Percentiles rank a stretch among this genome's conserved stretches.
These are phyloP conservation scores for Venustoraphidia nigricollis DNA, from an alignment of 2,888 invertebrate species.

Conservation along the genomic window DNA sequence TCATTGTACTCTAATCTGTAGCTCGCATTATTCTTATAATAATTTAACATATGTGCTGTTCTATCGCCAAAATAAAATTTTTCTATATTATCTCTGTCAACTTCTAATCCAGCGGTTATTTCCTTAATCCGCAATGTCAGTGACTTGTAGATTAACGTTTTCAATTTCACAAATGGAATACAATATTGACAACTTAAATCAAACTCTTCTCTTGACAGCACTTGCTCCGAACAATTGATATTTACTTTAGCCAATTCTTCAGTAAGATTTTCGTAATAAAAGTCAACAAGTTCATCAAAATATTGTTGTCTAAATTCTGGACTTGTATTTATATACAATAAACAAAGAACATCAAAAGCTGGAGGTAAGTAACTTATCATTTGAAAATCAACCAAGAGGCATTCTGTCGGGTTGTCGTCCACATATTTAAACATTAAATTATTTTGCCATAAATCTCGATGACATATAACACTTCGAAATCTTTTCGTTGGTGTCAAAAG, in stretches of 20 bases:
- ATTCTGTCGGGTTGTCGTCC: constrained; percentile 13
- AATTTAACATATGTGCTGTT: no score
- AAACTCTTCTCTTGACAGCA: not conserved
- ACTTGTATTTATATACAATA: not conserved
- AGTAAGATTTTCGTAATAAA: not conserved
- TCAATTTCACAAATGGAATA: no score
- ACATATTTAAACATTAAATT: constrained; percentile 21
- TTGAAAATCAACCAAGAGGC: constrained; percentile 27
- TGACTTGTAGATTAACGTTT: no score
- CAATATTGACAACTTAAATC: no score
- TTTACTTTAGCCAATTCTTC: not conserved
- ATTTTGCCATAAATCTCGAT: constrained; percentile 21
- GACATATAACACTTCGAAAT: constrained; percentile 24
- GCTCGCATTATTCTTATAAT: no score
- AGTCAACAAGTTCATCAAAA: not conserved
- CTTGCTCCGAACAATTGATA: not conserved
- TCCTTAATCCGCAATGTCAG: no score
- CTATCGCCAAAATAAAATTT: no score
- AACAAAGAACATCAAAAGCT: constrained; percentile 36
- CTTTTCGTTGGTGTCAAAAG: constrained; percentile 17
- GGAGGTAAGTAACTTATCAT: constrained; percentile 40
- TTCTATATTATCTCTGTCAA: no score
- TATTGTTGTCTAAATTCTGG: not conserved
- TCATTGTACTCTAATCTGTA: no score
- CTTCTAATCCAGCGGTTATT: no score